Evolutionary conservation across 2,113 vertebrate species (phyloP).

Genomic region (Aphelocoma coerulescens): DNA sequence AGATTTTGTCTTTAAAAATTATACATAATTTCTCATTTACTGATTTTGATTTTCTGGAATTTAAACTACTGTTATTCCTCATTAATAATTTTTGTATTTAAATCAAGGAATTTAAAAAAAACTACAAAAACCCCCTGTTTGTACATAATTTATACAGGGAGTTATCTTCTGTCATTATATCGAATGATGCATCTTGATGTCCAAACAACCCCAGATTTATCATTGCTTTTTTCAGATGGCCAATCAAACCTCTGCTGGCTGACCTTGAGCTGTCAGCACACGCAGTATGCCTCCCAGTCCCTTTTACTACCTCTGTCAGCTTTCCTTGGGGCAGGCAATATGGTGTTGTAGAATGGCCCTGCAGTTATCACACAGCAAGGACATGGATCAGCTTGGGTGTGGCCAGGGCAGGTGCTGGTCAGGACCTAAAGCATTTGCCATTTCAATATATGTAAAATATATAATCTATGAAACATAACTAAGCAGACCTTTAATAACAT

Average conservation of each 20-base stretch:
- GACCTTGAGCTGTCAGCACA: neutral
- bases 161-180: neutral
- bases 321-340: neutral
- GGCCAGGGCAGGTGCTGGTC: neutral
- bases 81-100: neutral
- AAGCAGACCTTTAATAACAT: neutral
- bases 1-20: neutral
- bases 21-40: neutral
- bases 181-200: neutral
- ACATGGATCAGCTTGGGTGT: neutral
- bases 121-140: neutral
- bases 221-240: neutral
- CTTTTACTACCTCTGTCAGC: neutral
- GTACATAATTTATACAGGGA: neutral
- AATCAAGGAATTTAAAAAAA: neutral
- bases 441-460: neutral
- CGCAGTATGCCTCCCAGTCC: neutral
- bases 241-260: neutral
- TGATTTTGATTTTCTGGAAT: neutral
- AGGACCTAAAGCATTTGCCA: neutral
- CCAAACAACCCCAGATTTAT: neutral
- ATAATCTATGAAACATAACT: neutral
- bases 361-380: no score
- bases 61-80: neutral
- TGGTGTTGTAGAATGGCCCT: neutral